These are phyloP conservation scores for Cyrtorhinus lividipennis DNA, from an alignment of 1,140 invertebrate species.

Conservation along the genomic window DNA sequence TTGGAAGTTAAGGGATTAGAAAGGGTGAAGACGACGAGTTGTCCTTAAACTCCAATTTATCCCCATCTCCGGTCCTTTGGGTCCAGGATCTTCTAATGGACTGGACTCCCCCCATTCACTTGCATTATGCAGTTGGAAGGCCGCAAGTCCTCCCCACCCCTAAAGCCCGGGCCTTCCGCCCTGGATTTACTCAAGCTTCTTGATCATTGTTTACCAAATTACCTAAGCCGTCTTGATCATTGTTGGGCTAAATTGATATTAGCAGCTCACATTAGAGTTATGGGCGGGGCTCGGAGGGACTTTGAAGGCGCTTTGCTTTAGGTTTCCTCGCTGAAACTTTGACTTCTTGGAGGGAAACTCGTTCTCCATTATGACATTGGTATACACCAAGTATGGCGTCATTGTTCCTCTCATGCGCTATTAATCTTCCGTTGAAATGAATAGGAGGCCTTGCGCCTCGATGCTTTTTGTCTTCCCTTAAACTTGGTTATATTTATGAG, in stretches of 20 bases:
- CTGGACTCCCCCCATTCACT: conserved; percentile 3
- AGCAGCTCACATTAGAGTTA: background rate
- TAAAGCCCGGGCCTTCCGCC: background rate
- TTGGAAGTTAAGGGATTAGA: background rate
- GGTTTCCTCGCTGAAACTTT: background rate
- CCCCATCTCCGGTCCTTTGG: conserved; percentile 2
- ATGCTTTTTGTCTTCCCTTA: background rate
- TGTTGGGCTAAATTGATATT: conserved; percentile 6
- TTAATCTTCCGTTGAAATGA: conserved; percentile 8
- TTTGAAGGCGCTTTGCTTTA: background rate
- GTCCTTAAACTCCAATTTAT: conserved; percentile 8
- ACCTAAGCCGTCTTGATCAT: conserved; percentile 9
- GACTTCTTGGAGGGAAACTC: background rate
- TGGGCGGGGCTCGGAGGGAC: background rate
- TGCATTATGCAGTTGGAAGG: conserved; percentile 3
- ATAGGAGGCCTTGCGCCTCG: background rate
- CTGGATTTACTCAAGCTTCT: background rate
- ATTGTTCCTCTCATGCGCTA: conserved; percentile 4
- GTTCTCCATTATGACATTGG: background rate
- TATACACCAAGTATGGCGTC: background rate
- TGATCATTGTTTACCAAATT: conserved; percentile 10
- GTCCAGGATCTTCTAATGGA: conserved; percentile 1
- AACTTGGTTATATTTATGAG: conserved; percentile 6
- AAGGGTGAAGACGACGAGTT: background rate
- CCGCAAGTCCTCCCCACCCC: background rate